Evolutionary conservation across 2,797 vertebrate genomes (phyloP).

Genomic region (Enoplosus armatus): DNA sequence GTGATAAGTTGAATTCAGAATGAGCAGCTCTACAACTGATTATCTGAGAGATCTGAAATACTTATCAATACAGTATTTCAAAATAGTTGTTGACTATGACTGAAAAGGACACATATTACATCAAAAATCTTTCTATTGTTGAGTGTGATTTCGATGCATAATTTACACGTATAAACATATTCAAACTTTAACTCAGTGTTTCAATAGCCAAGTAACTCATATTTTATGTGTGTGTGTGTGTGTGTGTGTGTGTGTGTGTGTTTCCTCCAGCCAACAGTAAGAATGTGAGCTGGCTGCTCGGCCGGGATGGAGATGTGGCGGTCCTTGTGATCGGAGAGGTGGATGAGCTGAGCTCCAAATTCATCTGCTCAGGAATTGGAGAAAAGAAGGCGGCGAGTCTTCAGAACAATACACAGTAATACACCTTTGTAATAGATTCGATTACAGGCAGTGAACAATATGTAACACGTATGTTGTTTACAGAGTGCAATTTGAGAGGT

Average conservation of each 20-base stretch:
- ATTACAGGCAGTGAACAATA: background rate
- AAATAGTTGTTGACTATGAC: background rate
- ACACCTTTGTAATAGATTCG: background rate
- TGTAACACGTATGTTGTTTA: background rate
- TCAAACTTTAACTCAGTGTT: background rate
- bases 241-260: slow-evolving; percentile 16
- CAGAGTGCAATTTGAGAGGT: background rate
- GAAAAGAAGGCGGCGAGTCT: slow-evolving; percentile 74
- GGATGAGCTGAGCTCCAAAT: slow-evolving; percentile 82
- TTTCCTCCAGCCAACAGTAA: slow-evolving; percentile 81
- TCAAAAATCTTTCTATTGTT: background rate
- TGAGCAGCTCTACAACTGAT: background rate
- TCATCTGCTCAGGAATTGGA: slow-evolving; percentile 79
- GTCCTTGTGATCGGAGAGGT: slow-evolving; percentile 84
- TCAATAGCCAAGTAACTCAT: background rate
- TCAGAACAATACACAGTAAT: slow-evolving; percentile 77
- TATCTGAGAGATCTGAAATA: background rate
- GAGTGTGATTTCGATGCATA: background rate
- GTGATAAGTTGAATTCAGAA: background rate
- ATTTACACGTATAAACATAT: background rate
- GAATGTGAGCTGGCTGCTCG: slow-evolving; percentile 85
- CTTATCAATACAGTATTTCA: background rate
- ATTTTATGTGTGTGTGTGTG: background rate
- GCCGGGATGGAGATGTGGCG: slow-evolving; percentile 85
- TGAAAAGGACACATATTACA: background rate